Conservation (phyloP, 2,113 vertebrate species). For the Hassar affinis region DNA sequence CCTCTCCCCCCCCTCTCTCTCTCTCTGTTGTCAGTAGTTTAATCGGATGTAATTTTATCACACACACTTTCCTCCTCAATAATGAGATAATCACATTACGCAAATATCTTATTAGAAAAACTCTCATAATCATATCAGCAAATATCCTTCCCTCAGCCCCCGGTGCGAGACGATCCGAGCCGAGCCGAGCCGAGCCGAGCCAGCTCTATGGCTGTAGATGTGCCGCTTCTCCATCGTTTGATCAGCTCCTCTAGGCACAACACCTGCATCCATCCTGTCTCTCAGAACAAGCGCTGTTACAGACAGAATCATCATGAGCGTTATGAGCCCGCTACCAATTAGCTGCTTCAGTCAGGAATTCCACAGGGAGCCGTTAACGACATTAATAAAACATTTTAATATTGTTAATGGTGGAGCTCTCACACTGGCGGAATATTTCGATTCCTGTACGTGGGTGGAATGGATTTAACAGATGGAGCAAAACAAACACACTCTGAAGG, state of each 20-base stretch:
- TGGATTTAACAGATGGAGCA: constrained; percentile 28
- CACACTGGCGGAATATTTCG: background rate
- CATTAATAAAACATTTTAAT: background rate
- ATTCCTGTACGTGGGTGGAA: background rate
- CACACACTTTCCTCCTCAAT: constrained; percentile 32
- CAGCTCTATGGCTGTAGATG: background rate
- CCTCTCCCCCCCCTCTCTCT: background rate
- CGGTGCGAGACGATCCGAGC: background rate
- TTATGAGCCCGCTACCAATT: background rate
- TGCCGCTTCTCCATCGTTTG: background rate
- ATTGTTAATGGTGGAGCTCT: background rate
- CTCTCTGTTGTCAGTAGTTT: constrained; percentile 31
- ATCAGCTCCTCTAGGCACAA: background rate
- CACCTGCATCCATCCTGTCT: no score
- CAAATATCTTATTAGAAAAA: constrained; percentile 30
- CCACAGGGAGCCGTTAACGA: background rate
- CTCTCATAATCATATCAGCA: background rate
- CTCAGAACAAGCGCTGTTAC: background rate
- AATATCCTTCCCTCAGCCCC: background rate
- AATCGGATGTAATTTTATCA: constrained; percentile 37
- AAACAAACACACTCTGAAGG: background rate
- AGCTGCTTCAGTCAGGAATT: background rate
- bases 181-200: no score
- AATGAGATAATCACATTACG: constrained; percentile 38
- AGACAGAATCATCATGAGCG: background rate